A percentile compares a stretch with the other conserved stretches of the same genome.
These are phyloP conservation scores for Microtus oregoni DNA, from an alignment of 2,113 vertebrate genomes.

Conservation along the genomic window DNA sequence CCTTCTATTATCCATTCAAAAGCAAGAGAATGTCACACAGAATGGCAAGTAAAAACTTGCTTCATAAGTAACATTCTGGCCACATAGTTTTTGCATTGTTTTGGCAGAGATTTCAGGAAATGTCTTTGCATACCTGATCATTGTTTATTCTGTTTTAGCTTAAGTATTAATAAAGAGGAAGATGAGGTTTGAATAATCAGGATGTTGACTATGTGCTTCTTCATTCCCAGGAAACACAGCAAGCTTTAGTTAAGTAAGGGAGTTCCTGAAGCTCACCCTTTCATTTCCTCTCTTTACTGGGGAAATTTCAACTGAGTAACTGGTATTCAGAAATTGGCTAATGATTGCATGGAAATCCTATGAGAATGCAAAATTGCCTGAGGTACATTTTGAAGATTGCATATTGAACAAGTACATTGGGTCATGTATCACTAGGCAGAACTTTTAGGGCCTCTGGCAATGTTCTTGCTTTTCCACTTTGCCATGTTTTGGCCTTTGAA, in stretches of 20 bases:
- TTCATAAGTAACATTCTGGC: background rate
- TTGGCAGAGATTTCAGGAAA: conserved; percentile 18
- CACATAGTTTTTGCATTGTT: background rate
- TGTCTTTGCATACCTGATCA: background rate
- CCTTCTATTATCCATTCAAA: background rate
- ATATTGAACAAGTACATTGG: background rate
- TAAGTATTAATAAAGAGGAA: background rate
- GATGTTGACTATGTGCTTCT: background rate
- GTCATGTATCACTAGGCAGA: background rate
- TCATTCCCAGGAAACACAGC: background rate
- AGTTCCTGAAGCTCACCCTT: background rate
- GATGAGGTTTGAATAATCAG: background rate
- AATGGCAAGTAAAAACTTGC: background rate
- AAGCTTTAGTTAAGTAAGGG: background rate
- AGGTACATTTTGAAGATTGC: background rate
- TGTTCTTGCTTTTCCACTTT: background rate
- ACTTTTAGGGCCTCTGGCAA: background rate
- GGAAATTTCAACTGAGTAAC: background rate
- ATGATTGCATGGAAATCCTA: background rate
- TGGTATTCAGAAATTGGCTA: conserved; percentile 1
- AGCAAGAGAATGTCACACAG: background rate
- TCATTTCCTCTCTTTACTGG: background rate
- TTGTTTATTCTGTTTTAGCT: background rate
- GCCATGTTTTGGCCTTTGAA: background rate
- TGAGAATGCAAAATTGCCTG: background rate